Base-by-base conservation (phyloP, 2,797 vertebrate species). In the Acropternis orthonyx region DNA sequence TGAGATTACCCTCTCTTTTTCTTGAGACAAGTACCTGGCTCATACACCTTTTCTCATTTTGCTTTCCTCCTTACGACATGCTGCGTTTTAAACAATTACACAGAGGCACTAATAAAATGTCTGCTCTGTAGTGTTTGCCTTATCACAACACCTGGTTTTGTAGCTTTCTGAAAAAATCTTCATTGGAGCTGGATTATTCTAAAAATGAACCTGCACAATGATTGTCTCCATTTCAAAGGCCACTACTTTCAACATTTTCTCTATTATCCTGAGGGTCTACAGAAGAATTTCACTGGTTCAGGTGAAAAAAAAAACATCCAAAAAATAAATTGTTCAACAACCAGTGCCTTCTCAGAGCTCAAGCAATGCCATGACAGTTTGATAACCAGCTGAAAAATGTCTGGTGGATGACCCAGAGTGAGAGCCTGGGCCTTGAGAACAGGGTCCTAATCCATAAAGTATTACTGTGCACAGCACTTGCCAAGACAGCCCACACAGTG, bases 401-500 rank as follows among this genome's bases (percentile, higher is more conserved):
- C 62, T 86, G 69, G 12, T 85, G 28, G 66, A 86, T 89, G 48
- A 85, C 15, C 19, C 61, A 39, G 62, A 83, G 71, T 23, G 24
- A 48, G 58, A 85, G 23, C 34, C 46, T 67, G 51, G 14, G 44
- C 59, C n/a, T 39, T 79, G 32, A 93, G 68, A 91, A 41, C 44
- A 79, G 52, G 34, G 22, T 89, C 46, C 83, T 90, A 88, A 95
- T 95, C 85, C 69, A 65, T 61, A 88, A 91, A 6, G 11, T 77
- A 74, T 86, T 93, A 79, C 24, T 54, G 66, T 54, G 49, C 1
- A 1, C 28, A 72, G 41, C 77, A 66, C 36, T 78, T 93, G 61
- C 91, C 95, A 93, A 93, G 63, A 86, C 18, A 88, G 62, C 83
- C 88, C 89, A 93, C 83, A 67, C 56, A 77, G 32, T 96, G 93